A percentile compares a stretch with the other conserved stretches of the same genome.
Conservation (phyloP, 2,888 invertebrate genomes). For the Rotaria sp. region DNA sequence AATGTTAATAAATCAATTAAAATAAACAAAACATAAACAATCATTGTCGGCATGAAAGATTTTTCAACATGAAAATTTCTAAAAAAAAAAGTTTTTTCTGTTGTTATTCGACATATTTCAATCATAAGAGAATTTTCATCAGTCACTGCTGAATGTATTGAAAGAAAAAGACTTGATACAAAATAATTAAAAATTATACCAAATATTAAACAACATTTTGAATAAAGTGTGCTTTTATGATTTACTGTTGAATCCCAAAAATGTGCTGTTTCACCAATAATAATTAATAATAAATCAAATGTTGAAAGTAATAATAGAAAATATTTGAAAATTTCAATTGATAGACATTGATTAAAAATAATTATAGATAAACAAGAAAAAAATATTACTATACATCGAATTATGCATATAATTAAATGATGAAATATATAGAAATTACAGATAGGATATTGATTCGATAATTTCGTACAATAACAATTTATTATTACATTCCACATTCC, state of each 20-base stretch:
- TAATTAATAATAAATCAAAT: background rate
- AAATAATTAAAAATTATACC: background rate
- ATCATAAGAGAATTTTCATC: background rate
- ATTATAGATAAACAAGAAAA: background rate
- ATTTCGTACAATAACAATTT: too few species aligned
- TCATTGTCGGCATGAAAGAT: background rate
- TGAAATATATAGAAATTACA: background rate
- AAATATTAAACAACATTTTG: slow-evolving; percentile 1
- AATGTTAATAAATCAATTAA: background rate
- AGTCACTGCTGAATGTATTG: background rate
- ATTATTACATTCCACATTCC: too few species aligned
- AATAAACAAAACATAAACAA: background rate
- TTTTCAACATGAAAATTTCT: background rate
- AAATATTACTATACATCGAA: background rate
- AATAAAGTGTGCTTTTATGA: background rate
- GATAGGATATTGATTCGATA: too few species aligned
- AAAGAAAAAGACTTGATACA: background rate
- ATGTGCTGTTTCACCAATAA: background rate
- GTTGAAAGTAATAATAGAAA: background rate
- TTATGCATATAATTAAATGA: background rate
- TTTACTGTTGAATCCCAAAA: slow-evolving; percentile 1
- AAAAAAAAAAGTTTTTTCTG: too few species aligned
- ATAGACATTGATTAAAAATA: background rate
- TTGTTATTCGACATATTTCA: background rate
- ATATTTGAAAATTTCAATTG: background rate